phyloP scores from a whole-genome alignment of 1,140 invertebrate species.

The Drosophila serrata region DNA sequence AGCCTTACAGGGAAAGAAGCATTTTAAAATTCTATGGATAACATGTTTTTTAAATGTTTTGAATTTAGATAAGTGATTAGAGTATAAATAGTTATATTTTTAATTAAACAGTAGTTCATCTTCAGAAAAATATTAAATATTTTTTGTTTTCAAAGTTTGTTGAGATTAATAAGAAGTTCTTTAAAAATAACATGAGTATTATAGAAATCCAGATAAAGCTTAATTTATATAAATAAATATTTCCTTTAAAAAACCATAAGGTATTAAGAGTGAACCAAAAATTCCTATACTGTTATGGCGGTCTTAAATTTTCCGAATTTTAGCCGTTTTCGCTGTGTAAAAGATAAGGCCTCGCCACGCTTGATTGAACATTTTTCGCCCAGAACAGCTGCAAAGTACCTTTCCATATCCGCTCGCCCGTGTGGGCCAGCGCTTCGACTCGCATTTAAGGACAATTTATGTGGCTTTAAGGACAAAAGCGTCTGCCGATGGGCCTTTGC shows the following conservation, averaged over 20 bases:
- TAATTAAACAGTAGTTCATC: too few species aligned
- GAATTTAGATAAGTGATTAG: not conserved
- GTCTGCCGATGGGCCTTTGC: conserved; percentile 52
- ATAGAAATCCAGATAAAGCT: too few species aligned
- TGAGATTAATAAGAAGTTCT: not conserved
- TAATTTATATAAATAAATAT: not conserved
- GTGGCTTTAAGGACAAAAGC: conserved; percentile 69
- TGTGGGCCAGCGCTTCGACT: not conserved
- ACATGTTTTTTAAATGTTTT: not conserved
- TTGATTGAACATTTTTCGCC: conserved; percentile 69
- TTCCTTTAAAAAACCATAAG: not conserved
- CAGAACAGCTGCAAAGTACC: conserved; percentile 56
- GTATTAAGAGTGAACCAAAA: not conserved
- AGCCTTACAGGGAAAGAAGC: conserved; percentile 1
- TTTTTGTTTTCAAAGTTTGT: too few species aligned
- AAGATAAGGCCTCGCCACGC: conserved; percentile 56
- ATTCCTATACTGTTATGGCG: not conserved
- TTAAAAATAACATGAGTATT: too few species aligned
- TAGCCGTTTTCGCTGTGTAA: conserved; percentile 20
- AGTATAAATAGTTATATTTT: not conserved
- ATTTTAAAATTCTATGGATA: not conserved
- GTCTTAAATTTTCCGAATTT: not conserved
- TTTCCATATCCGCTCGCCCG: conserved; percentile 7
- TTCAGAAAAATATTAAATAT: not conserved
- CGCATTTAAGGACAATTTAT: conserved; percentile 58